A percentile compares a stretch with the other conserved stretches of the same genome.
phyloP scores from a whole-genome alignment of 2,888 invertebrate species.

The Scaptomyza reducta region DNA sequence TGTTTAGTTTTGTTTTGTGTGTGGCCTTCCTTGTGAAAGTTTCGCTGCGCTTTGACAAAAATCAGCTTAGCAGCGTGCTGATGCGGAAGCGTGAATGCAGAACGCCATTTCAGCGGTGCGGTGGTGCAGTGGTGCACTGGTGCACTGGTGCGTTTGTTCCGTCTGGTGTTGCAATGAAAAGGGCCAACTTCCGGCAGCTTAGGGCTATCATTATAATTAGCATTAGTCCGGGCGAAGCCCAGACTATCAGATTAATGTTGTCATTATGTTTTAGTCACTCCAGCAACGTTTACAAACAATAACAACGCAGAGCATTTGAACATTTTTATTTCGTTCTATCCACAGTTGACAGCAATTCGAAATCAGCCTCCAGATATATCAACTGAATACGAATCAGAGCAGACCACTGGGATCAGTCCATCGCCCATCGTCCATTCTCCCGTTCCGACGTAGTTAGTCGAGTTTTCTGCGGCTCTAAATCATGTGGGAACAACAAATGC shows the following conservation, averaged over 20 bases:
- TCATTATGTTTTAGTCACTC: neutral
- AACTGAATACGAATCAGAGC: neutral
- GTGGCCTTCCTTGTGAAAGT: conserved; percentile 25
- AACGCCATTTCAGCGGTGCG: conserved; percentile 16
- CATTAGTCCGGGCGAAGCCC: conserved; percentile 10
- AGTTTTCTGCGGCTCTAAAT: conserved; percentile 16
- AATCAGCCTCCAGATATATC: neutral
- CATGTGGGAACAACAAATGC: conserved; percentile 2
- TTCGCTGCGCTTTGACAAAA: conserved; percentile 37
- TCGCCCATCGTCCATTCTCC: neutral
- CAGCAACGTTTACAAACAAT: neutral
- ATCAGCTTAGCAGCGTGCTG: conserved; percentile 39
- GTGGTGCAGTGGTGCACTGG: neutral
- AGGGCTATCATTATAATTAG: conserved; percentile 29
- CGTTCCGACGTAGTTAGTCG: neutral
- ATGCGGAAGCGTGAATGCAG: conserved; percentile 56
- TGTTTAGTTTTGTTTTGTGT: conserved; percentile 46
- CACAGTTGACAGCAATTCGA: conserved; percentile 11
- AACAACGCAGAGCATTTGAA: neutral
- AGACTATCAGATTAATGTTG: conserved; percentile 4
- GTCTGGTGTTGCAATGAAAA: neutral
- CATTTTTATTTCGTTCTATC: neutral
- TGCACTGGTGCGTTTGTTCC: neutral
- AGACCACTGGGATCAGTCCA: neutral
- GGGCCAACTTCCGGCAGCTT: conserved; percentile 4